A percentile compares a stretch with the other conserved stretches of the same genome.
Evolutionary conservation across 1,140 invertebrate genomes (phyloP).

Genomic region (Laupala kohalensis): DNA sequence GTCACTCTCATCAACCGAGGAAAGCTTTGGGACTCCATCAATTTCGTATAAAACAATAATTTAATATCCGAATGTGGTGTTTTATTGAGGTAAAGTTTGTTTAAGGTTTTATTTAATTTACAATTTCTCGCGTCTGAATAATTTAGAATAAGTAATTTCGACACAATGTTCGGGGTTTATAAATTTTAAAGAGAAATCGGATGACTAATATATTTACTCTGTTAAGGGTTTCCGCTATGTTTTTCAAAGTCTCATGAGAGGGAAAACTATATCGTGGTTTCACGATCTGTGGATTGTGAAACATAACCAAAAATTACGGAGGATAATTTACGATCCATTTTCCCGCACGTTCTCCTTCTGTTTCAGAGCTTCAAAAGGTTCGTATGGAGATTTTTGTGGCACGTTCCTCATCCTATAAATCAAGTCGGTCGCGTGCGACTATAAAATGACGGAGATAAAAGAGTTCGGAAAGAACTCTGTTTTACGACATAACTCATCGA

Average conservation of each 20-base stretch:
- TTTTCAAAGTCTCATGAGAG: no score
- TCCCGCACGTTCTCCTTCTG: background rate
- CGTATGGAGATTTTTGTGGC: background rate
- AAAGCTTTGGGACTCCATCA: background rate
- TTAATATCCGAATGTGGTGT: background rate
- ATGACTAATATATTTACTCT: no score
- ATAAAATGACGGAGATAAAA: background rate
- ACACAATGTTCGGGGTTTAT: no score
- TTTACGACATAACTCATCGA: background rate
- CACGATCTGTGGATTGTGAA: no score
- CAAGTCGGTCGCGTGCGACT: background rate
- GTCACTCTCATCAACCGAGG: background rate
- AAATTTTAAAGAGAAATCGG: no score
- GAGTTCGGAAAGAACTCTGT: background rate
- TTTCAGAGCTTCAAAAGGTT: background rate
- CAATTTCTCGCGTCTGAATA: background rate
- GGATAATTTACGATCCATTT: background rate
- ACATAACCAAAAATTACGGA: background rate
- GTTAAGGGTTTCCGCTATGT: no score
- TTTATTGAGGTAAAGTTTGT: background rate
- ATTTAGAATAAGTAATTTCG: no score
- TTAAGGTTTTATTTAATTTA: background rate
- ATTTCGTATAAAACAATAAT: background rate
- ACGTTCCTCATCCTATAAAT: background rate
- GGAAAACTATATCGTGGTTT: no score